Evolutionary conservation across 2,888 invertebrate genomes (phyloP).

Genomic region (Caenorhabditis wallacei): DNA sequence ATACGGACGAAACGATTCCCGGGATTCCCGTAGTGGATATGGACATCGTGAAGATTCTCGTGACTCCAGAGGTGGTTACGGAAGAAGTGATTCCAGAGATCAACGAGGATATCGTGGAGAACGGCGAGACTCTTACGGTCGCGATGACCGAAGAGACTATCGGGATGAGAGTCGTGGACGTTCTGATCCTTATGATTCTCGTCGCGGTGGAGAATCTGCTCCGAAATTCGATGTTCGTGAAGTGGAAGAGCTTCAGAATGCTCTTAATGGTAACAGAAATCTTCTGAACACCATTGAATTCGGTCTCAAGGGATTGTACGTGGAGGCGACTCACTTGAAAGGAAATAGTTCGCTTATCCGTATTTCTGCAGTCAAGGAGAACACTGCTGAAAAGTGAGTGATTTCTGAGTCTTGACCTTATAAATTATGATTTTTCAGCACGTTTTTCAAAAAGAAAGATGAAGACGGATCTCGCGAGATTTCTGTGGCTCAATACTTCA

Average conservation of each 20-base stretch:
- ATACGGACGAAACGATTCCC: slow-evolving; percentile 8
- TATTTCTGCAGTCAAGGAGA: background rate
- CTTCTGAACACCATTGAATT: background rate
- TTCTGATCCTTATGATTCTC: slow-evolving; percentile 8
- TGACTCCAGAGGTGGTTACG: slow-evolving; percentile 14
- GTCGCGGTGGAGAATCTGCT: background rate
- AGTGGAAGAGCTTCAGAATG: background rate
- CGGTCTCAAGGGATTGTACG: slow-evolving; percentile 34
- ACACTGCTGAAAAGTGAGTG: slow-evolving; percentile 24
- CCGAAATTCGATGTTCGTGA: background rate
- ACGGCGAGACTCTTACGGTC: background rate
- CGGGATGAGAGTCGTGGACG: background rate
- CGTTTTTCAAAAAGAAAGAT: slow-evolving; percentile 22
- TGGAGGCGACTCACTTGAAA: slow-evolving; percentile 37
- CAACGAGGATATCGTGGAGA: slow-evolving; percentile 4
- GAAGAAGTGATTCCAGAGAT: slow-evolving; percentile 9
- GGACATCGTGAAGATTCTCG: slow-evolving; percentile 5
- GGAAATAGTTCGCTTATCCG: background rate
- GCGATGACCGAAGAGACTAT: background rate
- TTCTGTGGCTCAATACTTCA: slow-evolving; percentile 58
- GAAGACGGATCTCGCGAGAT: slow-evolving; percentile 23
- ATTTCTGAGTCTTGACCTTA: background rate
- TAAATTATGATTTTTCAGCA: slow-evolving; percentile 10
- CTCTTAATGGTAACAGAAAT: background rate
- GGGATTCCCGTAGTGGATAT: slow-evolving; percentile 12